Conservation (phyloP, 1,140 invertebrate genomes). For the Pectinophora gossypiella region DNA sequence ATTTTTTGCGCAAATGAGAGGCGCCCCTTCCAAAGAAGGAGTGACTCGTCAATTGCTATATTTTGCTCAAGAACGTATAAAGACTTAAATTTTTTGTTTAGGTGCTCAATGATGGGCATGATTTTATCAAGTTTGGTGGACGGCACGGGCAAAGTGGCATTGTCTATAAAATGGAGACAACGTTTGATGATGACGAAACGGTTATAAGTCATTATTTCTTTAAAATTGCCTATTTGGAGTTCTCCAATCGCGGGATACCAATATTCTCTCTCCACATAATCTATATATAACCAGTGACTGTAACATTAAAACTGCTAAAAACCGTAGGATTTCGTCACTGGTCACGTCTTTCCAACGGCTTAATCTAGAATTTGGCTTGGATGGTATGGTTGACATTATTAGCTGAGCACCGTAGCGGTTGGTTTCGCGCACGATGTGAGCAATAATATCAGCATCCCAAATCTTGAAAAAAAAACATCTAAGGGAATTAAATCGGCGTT, state of each 20-base stretch:
- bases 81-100: slow-evolving; percentile 20
- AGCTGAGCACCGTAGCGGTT: background rate
- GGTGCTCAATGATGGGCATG: slow-evolving; percentile 16
- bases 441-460: too few species aligned
- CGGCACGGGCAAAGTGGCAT: background rate
- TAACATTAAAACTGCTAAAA: background rate
- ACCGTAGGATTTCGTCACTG: background rate
- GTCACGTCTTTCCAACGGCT: background rate
- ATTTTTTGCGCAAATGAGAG: slow-evolving; percentile 14
- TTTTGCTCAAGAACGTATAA: slow-evolving; percentile 17
- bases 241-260: background rate
- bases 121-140: slow-evolving; percentile 12
- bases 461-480: too few species aligned
- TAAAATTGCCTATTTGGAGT: background rate
- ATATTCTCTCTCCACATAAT: background rate
- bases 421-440: background rate
- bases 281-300: background rate
- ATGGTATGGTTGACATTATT: background rate
- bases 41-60: slow-evolving; percentile 16
- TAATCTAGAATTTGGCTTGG: background rate
- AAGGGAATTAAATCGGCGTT: too few species aligned
- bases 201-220: background rate
- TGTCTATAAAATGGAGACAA: background rate
- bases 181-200: background rate
- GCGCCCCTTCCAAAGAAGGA: slow-evolving; percentile 12